phyloP scores from a whole-genome alignment of 2,113 vertebrate genomes.

The Tragelaphus imberbis region DNA sequence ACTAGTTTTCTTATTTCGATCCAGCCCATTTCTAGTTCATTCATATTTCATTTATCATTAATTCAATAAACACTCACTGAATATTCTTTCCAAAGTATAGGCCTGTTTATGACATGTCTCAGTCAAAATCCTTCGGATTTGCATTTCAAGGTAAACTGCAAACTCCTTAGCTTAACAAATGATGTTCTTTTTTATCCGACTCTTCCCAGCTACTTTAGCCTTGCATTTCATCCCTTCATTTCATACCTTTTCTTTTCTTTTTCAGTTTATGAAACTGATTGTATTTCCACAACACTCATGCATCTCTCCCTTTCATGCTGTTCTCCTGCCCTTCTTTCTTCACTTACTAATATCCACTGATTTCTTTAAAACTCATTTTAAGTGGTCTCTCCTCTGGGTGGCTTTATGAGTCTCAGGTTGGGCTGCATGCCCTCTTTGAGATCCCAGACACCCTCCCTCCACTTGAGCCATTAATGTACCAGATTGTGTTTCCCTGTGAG shows the following conservation, averaged over 20 bases:
- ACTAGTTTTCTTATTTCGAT: not conserved
- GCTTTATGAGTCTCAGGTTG: no score
- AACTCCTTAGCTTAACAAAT: not conserved
- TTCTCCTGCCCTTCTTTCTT: not conserved
- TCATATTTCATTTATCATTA: not conserved
- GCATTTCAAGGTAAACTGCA: not conserved
- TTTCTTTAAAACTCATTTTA: not conserved
- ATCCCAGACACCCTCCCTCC: not conserved
- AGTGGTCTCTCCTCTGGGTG: not conserved
- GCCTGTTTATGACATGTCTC: not conserved
- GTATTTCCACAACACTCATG: not conserved
- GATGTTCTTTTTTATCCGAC: fast-evolving
- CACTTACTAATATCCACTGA: not conserved
- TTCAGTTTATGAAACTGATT: fast-evolving
- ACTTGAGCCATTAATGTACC: fast-evolving
- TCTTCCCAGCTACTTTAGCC: not conserved
- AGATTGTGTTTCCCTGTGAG: not conserved
- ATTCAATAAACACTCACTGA: not conserved
- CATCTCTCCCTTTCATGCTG: not conserved
- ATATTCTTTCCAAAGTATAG: not conserved
- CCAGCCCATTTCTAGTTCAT: not conserved
- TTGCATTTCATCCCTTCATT: fast-evolving
- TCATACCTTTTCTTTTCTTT: not conserved
- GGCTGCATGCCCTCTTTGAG: not conserved
- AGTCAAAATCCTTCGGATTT: not conserved